These are phyloP conservation scores for Pelvicachromis taeniatus DNA, from an alignment of 2,113 vertebrate species.

Conservation along the genomic window DNA sequence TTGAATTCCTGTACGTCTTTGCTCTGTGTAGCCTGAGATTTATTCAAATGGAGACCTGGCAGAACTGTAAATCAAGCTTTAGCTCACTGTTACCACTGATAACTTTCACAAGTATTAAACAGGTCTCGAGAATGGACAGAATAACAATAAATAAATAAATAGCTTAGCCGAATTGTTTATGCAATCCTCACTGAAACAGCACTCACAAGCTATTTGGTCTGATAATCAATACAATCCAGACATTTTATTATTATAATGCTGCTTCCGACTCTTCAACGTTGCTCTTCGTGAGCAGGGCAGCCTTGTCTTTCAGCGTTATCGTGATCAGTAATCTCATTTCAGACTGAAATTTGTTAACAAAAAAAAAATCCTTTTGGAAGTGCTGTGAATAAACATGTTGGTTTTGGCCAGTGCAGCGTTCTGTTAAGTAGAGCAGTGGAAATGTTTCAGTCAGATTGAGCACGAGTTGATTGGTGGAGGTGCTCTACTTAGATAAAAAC, in stretches of 20 bases:
- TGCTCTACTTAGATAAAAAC: background rate
- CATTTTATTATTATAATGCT: background rate
- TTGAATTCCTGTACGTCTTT: background rate
- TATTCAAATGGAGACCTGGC: background rate
- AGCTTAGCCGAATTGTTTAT: background rate
- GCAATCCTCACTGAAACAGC: background rate
- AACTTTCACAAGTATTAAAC: background rate
- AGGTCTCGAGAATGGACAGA: background rate
- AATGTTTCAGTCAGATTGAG: background rate
- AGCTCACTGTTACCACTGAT: background rate
- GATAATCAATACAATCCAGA: background rate
- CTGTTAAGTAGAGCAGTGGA: background rate
- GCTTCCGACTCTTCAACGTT: background rate
- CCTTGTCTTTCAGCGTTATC: background rate
- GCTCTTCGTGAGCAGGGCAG: background rate
- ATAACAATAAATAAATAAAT: background rate
- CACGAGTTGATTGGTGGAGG: background rate
- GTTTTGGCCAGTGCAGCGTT: background rate
- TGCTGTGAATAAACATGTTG: background rate
- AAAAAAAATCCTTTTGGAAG: background rate
- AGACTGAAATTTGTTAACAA: background rate
- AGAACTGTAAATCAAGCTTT: background rate
- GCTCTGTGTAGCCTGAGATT: background rate
- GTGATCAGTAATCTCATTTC: background rate
- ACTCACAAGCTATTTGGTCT: background rate